phyloP scores from a whole-genome alignment of 2,888 invertebrate species.

The Brachylomia viminalis region DNA sequence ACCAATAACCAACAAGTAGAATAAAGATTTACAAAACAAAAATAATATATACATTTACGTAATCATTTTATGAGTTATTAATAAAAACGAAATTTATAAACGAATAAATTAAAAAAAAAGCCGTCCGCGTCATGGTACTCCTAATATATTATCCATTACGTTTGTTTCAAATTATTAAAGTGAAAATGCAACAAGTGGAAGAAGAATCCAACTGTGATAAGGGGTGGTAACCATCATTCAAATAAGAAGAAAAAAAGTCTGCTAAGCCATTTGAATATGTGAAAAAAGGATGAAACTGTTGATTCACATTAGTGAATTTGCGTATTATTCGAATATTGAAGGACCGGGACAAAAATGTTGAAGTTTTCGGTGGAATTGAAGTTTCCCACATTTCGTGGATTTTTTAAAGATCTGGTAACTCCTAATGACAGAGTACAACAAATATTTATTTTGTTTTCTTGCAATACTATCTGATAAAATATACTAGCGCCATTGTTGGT shows the following conservation, averaged over 20 bases:
- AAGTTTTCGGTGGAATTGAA: neutral
- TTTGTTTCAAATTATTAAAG: neutral
- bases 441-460: neutral
- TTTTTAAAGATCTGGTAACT: conserved; percentile 33
- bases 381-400: conserved; percentile 13
- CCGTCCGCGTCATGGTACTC: neutral
- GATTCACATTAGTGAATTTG: neutral
- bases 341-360: neutral
- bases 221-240: neutral
- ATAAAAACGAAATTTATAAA: no score
- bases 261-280: neutral
- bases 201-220: neutral
- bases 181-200: conserved; percentile 37
- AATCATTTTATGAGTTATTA: neutral
- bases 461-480: conserved; percentile 32
- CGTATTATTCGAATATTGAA: neutral
- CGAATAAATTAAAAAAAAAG: neutral
- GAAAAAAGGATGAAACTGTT: neutral
- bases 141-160: neutral
- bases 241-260: neutral
- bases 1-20: neutral
- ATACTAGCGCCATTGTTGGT: conserved; percentile 41
- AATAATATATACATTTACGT: neutral
- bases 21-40: neutral
- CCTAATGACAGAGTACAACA: neutral